These are phyloP conservation scores for Bombus impatiens DNA, from an alignment of 1,140 invertebrate species.

Conservation along the genomic window DNA sequence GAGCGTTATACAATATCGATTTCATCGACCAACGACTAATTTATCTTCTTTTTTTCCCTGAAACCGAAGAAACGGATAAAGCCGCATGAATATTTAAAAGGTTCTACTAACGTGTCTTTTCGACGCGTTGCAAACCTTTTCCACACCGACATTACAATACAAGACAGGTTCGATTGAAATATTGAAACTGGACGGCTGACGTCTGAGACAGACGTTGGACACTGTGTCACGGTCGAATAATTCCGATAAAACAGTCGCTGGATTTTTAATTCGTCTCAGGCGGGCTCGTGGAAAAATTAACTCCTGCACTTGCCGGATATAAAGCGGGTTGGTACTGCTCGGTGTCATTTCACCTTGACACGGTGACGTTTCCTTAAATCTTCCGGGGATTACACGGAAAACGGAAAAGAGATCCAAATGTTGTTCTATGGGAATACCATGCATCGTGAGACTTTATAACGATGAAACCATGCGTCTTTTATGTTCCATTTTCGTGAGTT, in stretches of 20 bases:
- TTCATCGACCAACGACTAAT: background rate
- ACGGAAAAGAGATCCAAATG: background rate
- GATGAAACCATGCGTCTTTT: background rate
- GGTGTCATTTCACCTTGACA: conserved; percentile 63
- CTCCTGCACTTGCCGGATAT: conserved; percentile 17
- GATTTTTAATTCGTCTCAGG: conserved; percentile 1
- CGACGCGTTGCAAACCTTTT: background rate
- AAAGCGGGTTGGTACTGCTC: conserved; percentile 51
- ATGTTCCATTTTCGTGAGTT: background rate
- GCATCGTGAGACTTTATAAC: background rate
- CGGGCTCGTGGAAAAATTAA: conserved; percentile 20
- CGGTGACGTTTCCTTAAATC: conserved; percentile 26
- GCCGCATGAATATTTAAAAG: background rate
- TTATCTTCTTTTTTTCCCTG: background rate
- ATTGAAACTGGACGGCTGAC: background rate
- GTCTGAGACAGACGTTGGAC: background rate
- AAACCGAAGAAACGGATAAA: background rate
- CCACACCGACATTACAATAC: background rate
- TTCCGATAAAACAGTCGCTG: background rate
- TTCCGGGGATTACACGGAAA: background rate
- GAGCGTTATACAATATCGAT: background rate
- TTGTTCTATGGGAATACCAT: background rate
- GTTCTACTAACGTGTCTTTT: background rate
- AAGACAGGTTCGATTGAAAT: background rate
- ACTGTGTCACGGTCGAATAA: conserved; percentile 31